Conservation (phyloP, 1,140 invertebrate species). For the Phthorimaea operculella region DNA sequence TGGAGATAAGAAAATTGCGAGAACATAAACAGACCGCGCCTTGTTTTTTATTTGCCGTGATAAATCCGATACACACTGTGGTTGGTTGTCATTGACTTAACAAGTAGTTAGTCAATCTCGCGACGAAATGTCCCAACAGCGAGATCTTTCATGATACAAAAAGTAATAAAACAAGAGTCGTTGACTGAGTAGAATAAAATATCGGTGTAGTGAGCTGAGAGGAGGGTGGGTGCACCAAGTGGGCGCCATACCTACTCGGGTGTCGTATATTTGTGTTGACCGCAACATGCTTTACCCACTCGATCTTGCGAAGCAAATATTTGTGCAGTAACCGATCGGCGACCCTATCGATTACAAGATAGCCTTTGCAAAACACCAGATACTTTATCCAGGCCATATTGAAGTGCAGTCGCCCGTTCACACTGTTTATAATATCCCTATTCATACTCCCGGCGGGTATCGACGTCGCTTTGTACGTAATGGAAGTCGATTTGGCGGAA, state of each 20-base stretch:
- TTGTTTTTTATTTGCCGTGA: too few relatives aligned
- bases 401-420: neutral
- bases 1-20: neutral
- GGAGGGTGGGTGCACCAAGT: neutral
- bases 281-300: slow-evolving; percentile 28
- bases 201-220: neutral
- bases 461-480: too few relatives aligned
- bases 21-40: too few relatives aligned
- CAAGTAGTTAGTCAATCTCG: too few relatives aligned
- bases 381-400: slow-evolving; percentile 3
- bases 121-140: too few relatives aligned
- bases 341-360: slow-evolving; percentile 41
- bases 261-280: slow-evolving; percentile 43
- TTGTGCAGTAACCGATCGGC: slow-evolving; percentile 39
- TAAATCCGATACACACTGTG: too few relatives aligned
- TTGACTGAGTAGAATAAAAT: too few relatives aligned
- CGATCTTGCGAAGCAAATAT: slow-evolving; percentile 48
- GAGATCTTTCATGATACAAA: neutral
- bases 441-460: neutral
- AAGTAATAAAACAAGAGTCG: neutral
- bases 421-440: neutral
- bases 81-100: too few relatives aligned
- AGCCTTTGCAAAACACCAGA: slow-evolving; percentile 31
- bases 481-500: too few relatives aligned
- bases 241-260: slow-evolving; percentile 7